Conservation (phyloP, 2,888 invertebrate species). For the Parnassius apollo region DNA sequence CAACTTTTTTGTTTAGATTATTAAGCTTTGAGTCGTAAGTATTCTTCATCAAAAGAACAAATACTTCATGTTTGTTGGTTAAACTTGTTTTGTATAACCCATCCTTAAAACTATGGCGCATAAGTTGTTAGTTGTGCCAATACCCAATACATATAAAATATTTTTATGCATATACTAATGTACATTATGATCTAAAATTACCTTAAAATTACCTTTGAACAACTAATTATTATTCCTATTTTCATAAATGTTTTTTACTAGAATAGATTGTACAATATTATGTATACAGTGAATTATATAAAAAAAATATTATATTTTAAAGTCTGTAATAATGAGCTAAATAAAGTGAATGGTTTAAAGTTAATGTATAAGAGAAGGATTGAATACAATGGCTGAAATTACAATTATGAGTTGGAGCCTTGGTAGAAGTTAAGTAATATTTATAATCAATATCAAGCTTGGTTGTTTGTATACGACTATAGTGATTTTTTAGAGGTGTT, state of each 20-base stretch:
- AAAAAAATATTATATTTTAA: background rate
- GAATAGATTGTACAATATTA: conserved; percentile 5
- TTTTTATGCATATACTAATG: no score
- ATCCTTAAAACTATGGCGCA: no score
- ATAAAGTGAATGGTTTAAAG: background rate
- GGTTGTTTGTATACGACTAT: conserved; percentile 13
- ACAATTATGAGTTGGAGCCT: conserved; percentile 6
- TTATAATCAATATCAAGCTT: conserved; percentile 12
- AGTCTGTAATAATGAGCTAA: background rate
- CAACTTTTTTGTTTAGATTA: conserved; percentile 29
- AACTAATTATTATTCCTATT: no score
- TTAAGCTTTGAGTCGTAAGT: conserved; percentile 22
- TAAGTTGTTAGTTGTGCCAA: no score
- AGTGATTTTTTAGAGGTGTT: no score
- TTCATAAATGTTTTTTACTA: background rate
- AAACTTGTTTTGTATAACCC: no score
- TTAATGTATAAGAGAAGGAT: background rate
- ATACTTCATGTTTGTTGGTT: no score
- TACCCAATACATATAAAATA: no score
- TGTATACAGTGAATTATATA: background rate
- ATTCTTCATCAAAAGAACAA: background rate
- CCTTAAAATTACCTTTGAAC: no score
- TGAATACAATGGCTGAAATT: background rate
- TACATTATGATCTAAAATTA: no score
- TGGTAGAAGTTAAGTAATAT: background rate